Evolutionary conservation across 2,888 invertebrate species (phyloP).

Genomic region (Melipona bicolor): DNA sequence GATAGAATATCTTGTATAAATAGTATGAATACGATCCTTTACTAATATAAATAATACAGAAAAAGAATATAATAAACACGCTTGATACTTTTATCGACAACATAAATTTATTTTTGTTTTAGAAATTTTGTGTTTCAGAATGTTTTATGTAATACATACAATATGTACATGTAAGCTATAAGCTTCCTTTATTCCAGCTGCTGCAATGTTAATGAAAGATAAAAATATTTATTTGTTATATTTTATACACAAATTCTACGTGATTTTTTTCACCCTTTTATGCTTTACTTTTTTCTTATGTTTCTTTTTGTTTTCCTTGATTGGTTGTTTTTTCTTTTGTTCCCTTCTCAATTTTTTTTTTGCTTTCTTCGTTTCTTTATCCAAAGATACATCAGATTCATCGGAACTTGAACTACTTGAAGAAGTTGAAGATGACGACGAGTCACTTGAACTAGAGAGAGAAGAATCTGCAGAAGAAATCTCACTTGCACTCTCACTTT

Average conservation of each 20-base stretch:
- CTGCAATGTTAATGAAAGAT: background rate
- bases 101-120: no score
- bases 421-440: constrained; percentile 33
- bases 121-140: no score
- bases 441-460: constrained; percentile 57
- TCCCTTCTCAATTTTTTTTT: constrained; percentile 60
- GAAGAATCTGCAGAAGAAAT: constrained; percentile 51
- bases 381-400: constrained; percentile 63
- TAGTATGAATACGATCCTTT: background rate
- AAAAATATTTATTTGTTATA: constrained; percentile 14
- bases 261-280: constrained; percentile 45
- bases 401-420: constrained; percentile 64
- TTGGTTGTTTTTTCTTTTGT: constrained; percentile 41
- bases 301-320: constrained; percentile 59
- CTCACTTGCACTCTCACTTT: constrained; percentile 22
- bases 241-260: constrained; percentile 47
- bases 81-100: no score
- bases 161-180: no score
- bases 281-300: constrained; percentile 50
- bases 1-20: background rate
- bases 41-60: no score
- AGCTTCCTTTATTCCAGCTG: no score
- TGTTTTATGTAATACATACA: no score
- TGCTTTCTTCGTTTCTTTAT: constrained; percentile 64
- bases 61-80: no score